Evolutionary conservation across 2,888 invertebrate genomes (phyloP), one percentile per base, ranked within the genome.

Genomic region (Dryobota labecula): DNA sequence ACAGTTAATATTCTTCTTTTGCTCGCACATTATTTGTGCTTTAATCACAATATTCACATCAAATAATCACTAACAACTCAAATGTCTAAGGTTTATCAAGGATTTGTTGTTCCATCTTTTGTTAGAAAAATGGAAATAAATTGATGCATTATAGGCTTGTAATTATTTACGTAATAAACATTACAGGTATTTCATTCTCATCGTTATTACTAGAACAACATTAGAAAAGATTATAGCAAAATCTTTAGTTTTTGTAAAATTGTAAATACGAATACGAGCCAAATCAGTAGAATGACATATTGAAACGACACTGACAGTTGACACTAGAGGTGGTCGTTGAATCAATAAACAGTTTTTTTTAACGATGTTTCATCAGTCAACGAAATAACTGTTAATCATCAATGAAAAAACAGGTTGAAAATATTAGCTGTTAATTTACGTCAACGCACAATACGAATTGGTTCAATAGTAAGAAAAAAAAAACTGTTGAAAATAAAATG

Each of bases 1-100:
- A 70, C 95, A 95, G 58, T 90, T 84, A 47, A 83, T 78, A 43
- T 73, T 69, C 70, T 86, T 88, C 62, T 85, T 86, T 33, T 84
- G 80, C 51, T 85, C 83, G 24, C 78, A 78, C 89, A 89, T 90
- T 70, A 45, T 82, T 60, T 49, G 15, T 38, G n/a, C 13, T 24
- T 24, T 20, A 15, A 13, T 30, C 45, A 61, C 45, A 30, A 43
- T 54, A 51, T 53, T 53, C 33, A 63, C 38, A 61, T 56, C 20
- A n/a, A 57, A 18, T 51, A 49, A 38, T 38, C 41, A 60, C 20
- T 0, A 61, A 33, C 5, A 43, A 27, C 20, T 30, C 30, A 13
- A 58, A 38, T 15, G 7, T 30, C 47, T 20, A 43, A 56, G 6
- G n/a, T 71, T n/a, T 38, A 9, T 41, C 47, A 13, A 30, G 15